phyloP scores from a whole-genome alignment of 2,888 invertebrate species.

The Ctena decussata region DNA sequence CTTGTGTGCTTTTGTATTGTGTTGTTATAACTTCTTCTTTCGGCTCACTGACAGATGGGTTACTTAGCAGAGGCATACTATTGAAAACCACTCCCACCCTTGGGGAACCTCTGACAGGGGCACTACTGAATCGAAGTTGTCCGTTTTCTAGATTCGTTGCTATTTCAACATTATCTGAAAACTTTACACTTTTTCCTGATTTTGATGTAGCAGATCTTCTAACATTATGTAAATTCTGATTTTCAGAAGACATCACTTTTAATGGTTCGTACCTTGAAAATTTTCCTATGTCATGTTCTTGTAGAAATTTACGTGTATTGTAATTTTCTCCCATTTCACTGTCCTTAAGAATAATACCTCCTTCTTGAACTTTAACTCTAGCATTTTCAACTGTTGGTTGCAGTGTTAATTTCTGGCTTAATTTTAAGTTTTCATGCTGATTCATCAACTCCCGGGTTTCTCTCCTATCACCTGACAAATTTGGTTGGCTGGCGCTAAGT shows the following conservation, averaged over 20 bases:
- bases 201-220: slow-evolving; percentile 60
- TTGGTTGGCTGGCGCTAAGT: slow-evolving; percentile 66
- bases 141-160: slow-evolving; percentile 76
- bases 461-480: slow-evolving; percentile 75
- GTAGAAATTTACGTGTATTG: slow-evolving; percentile 84
- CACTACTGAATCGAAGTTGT: slow-evolving; percentile 68
- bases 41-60: background rate
- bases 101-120: slow-evolving; percentile 63
- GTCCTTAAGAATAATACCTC: slow-evolving; percentile 74
- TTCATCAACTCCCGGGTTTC: slow-evolving; percentile 65
- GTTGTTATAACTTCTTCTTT: slow-evolving; percentile 61
- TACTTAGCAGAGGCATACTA: background rate
- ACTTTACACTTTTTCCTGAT: slow-evolving; percentile 76
- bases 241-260: slow-evolving; percentile 81
- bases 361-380: slow-evolving; percentile 79
- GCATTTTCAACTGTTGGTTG: slow-evolving; percentile 76
- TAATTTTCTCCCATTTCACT: slow-evolving; percentile 81
- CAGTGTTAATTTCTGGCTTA: slow-evolving; percentile 76
- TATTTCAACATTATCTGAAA: slow-evolving; percentile 78
- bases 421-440: slow-evolving; percentile 68
- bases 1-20: slow-evolving; percentile 78
- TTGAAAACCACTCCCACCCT: background rate
- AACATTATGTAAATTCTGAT: slow-evolving; percentile 78
- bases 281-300: slow-evolving; percentile 79
- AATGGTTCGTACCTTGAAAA: slow-evolving; percentile 81